Conservation (phyloP, 2,888 invertebrate genomes). For the Esperia sulphurella region DNA sequence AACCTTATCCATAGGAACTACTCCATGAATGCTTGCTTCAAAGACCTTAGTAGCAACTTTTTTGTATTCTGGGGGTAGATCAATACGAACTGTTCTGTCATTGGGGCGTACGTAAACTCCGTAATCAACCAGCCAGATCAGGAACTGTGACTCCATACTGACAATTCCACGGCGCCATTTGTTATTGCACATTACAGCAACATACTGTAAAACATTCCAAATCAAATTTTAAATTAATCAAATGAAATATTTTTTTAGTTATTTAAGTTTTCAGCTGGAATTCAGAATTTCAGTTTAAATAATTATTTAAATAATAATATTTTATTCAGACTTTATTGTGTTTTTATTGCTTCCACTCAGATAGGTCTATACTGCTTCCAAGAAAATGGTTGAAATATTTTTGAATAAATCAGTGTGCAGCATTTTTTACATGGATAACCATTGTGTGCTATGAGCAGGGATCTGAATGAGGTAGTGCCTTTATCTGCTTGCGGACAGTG, state of each 20-base stretch:
- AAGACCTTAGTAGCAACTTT: constrained; percentile 47
- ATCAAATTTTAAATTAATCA: not conserved
- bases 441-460: too few species aligned
- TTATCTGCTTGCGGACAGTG: too few species aligned
- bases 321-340: too few species aligned
- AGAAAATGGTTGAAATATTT: too few species aligned
- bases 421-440: too few species aligned
- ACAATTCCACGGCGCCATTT: constrained; percentile 48
- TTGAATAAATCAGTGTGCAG: too few species aligned
- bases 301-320: too few species aligned
- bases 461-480: too few species aligned
- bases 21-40: constrained; percentile 55
- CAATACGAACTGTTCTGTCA: constrained; percentile 32
- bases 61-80: constrained; percentile 36
- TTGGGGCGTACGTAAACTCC: constrained; percentile 37
- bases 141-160: constrained; percentile 34
- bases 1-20: constrained; percentile 45
- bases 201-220: constrained; percentile 33
- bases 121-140: constrained; percentile 51
- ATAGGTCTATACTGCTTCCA: too few species aligned
- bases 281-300: too few species aligned
- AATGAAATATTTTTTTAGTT: not conserved
- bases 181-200: constrained; percentile 44
- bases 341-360: too few species aligned
- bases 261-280: not conserved